Conservation (phyloP, 2,113 vertebrate species). For the Vombatus ursinus region DNA sequence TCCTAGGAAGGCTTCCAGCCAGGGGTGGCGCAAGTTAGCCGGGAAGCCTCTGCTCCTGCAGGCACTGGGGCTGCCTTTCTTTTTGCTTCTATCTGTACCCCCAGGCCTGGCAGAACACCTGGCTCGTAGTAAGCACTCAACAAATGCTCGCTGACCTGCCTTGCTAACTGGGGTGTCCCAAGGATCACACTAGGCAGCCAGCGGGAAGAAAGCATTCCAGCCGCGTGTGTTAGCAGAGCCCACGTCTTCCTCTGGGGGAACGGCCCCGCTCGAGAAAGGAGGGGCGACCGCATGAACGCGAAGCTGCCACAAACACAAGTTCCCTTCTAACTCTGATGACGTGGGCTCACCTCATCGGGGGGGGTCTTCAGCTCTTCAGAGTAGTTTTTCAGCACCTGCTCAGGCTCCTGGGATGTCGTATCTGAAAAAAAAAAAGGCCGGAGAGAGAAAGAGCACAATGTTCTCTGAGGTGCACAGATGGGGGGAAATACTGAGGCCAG, state of each 20-base stretch:
- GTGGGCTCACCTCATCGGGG: slow-evolving; percentile 82
- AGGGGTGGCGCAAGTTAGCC: not conserved
- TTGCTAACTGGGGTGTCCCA: too few species aligned
- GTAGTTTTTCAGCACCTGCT: slow-evolving; percentile 86
- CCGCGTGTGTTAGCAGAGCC: too few species aligned
- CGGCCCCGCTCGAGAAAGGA: not conserved
- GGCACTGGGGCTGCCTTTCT: not conserved
- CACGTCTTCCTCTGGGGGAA: not conserved
- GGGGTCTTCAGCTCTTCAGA: slow-evolving; percentile 80
- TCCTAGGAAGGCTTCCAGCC: not conserved
- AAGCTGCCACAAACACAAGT: too few species aligned
- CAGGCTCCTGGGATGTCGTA: slow-evolving; percentile 75
- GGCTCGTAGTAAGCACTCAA: not conserved
- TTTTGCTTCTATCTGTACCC: not conserved
- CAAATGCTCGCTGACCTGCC: too few species aligned
- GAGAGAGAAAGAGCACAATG: slow-evolving; percentile 21
- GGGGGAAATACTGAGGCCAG: not conserved
- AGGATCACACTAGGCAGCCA: too few species aligned
- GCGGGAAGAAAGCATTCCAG: too few species aligned
- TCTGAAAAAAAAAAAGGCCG: slow-evolving; percentile 60
- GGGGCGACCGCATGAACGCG: too few species aligned
- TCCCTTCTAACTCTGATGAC: too few species aligned
- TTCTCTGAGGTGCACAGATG: rapidly evolving
- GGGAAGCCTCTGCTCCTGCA: not conserved
- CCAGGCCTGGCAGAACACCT: not conserved